Base-by-base conservation (phyloP, 2,113 vertebrate species). In the Perca flavescens region DNA sequence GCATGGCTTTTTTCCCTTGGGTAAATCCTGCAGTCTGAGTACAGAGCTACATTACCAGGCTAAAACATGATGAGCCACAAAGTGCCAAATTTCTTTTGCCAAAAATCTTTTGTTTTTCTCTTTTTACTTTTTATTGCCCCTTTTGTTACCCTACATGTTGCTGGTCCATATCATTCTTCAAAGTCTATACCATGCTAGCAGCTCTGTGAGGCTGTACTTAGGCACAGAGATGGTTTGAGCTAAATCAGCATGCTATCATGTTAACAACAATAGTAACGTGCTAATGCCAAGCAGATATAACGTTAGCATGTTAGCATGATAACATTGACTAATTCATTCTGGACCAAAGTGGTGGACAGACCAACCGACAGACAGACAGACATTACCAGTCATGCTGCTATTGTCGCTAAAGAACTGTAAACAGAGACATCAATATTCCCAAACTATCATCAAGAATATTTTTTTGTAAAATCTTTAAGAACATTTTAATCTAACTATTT, bases 1-100 rank as follows among this genome's bases (percentile, higher is more conserved):
- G 87, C 87, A 95, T 83, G 79, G 52, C 22, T 83, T 82, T 85
- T 84, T 50, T 76, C 28, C 31, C 17, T 69, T 52, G 49, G 63
- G 40, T 81, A 79, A 77, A 80, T 83, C 74, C 75, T 79, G 61
- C 60, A 34, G 40, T 34, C 43, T 79, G 60, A 79, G 50, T 4
- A 53, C 53, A 74, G 46, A 70, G 52, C 54, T 19, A n/a, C 74
- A 70, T 50, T 56, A 50, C 34, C 8, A 31, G 40, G 50, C 34
- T 72, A 15, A 64, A 71, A 75, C 52, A 54, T 13, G 17, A 58
- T 16, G 53, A 40, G 21, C 25, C 0, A 5, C 57, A 25, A 21
- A 0, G 2, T 22, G 34, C 5, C 47, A 79, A 19, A 10, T 14
- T 1, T 46, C 9, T 28, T 74, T 74, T 65, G 6, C 16, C 21